Base-by-base conservation (phyloP, 2,888 invertebrate species). In the Himalopsyche anomala region DNA sequence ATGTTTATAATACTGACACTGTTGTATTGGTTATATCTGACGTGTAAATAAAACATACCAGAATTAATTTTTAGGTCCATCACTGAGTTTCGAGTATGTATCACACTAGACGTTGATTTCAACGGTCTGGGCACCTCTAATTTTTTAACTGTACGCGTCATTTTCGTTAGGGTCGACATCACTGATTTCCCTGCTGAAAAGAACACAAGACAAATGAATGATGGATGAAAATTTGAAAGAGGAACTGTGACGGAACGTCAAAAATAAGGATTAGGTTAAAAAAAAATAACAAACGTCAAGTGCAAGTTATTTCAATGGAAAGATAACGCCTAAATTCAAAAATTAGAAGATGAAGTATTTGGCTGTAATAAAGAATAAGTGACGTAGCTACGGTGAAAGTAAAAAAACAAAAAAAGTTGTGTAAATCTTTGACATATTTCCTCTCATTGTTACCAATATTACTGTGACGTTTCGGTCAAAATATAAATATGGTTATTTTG, bases 101-200 rank as follows among this genome's bases (percentile, higher is more conserved):
- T 92, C 89, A 92, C 92, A 90, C 94, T 94, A 89, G 94, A 94
- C 89, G 94, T 93, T 89, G 92, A 90, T 92, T 96, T 96, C 89
- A 96, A 92, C 90, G 96, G 96, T 91, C 96, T 94, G 89, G 96
- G 96, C 90, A 96, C 95, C 92, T 96, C 96, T 90, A 96, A 93
- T 92, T 96, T 96, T 92, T 96, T 96, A 87, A 95, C 94, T 90
- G 95, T 94, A 92, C 95, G 94, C 92, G 94, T 94, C 92, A 94
- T 94, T 93, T 95, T 95, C 92, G 93, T 93, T 91, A 92, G 91
- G 92, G 93, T 93, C 92, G 93, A 93, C 93, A 93, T 93, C 86
- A 80, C 84, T 86, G 85, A 80, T 85, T 87, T 40, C 85, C 86
- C 82, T 86, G 87, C 87, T 87, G n/a, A 19, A 83, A 80, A 42